Percentiles rank a stretch among this genome's conserved stretches.
phyloP scores from a whole-genome alignment of 1,140 invertebrate species.

The Drosophila neocordata region DNA sequence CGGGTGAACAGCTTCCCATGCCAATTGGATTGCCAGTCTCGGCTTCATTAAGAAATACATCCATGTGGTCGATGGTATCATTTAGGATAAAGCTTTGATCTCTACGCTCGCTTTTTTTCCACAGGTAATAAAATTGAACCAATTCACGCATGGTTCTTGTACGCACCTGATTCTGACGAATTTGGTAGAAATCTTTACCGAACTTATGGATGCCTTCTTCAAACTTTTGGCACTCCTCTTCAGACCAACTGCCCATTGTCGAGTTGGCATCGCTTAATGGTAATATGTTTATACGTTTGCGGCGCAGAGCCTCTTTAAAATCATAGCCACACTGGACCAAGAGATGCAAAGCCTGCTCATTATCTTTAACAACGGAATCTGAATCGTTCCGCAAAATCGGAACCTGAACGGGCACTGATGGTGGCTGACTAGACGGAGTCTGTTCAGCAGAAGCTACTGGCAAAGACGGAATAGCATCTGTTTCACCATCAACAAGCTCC shows the following conservation, averaged over 20 bases:
- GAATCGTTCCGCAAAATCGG: conserved; percentile 19
- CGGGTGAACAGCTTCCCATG: conserved; percentile 38
- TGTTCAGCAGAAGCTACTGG: conserved; percentile 3
- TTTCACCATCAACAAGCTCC: not conserved
- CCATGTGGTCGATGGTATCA: conserved; percentile 81
- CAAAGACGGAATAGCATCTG: not conserved
- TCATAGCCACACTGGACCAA: conserved; percentile 97
- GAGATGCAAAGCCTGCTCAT: conserved; percentile 96
- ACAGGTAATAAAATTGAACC: conserved; percentile 99
- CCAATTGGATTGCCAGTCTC: conserved; percentile 46
- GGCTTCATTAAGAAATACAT: conserved; percentile 73
- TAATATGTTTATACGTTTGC: conserved; percentile 91
- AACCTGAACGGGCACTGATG: not conserved
- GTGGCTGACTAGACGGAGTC: not conserved
- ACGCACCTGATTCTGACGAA: conserved; percentile 95
- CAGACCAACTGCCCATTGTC: conserved; percentile 94
- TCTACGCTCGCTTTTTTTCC: conserved; percentile 99
- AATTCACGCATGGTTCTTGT: conserved; percentile 98
- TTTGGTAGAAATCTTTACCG: conserved; percentile 98
- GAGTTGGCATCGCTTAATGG: conserved; percentile 86
- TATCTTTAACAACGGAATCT: conserved; percentile 88
- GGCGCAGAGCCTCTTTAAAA: conserved; percentile 94
- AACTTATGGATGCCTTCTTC: conserved; percentile 95
- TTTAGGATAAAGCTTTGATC: conserved; percentile 85
- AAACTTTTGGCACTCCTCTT: conserved; percentile 98